phyloP scores from a whole-genome alignment of 2,113 vertebrate genomes.

The Datnioides undecimradiatus region DNA sequence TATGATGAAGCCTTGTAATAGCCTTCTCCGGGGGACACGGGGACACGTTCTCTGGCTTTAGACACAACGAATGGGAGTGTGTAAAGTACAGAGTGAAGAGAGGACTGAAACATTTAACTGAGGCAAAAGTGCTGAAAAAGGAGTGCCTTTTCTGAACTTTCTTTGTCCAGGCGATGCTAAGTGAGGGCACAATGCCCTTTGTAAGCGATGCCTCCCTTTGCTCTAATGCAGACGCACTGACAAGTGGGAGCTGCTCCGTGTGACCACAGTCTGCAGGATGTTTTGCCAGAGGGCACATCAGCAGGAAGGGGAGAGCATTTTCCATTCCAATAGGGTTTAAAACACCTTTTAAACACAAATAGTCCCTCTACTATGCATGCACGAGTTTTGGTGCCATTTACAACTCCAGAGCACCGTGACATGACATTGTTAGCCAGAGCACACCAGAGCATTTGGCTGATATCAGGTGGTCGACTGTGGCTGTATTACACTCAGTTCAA shows the following conservation, averaged over 20 bases:
- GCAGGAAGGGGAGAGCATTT: slow-evolving; percentile 9
- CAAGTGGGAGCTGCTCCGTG: background rate
- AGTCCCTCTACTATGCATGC: no score
- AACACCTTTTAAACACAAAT: no score
- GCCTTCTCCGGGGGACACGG: slow-evolving; percentile 39
- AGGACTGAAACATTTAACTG: slow-evolving; percentile 33
- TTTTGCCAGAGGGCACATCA: slow-evolving; percentile 8
- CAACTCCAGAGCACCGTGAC: no score
- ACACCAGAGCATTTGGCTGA: no score
- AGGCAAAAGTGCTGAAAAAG: slow-evolving; percentile 10
- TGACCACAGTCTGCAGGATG: slow-evolving; percentile 4
- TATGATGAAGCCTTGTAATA: slow-evolving; percentile 73
- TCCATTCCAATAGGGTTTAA: no score
- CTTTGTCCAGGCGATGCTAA: background rate
- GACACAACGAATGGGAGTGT: slow-evolving; percentile 24
- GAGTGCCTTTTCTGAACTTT: slow-evolving; percentile 4
- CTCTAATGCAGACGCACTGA: slow-evolving; percentile 4
- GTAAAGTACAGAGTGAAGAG: slow-evolving; percentile 33
- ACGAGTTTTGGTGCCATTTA: no score
- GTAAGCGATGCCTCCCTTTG: background rate
- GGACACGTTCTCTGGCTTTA: slow-evolving; percentile 43
- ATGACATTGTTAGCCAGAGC: no score
- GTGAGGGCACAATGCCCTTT: background rate
- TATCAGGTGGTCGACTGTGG: no score
- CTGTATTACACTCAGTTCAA: no score